phyloP scores from a whole-genome alignment of 2,113 vertebrate genomes.

The Ophthalmolycus amberensis region DNA sequence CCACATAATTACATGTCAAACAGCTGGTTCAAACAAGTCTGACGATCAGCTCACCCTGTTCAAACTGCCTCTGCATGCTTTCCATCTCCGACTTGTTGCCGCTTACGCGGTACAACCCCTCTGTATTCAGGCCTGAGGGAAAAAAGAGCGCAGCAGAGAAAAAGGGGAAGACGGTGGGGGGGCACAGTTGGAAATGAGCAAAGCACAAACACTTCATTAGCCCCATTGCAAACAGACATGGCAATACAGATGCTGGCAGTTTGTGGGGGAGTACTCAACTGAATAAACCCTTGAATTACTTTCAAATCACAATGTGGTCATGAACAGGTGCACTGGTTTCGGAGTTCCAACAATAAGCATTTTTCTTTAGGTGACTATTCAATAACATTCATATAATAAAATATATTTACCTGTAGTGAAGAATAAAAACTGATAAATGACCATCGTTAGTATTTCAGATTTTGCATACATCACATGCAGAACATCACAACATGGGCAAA shows the following conservation, averaged over 20 bases:
- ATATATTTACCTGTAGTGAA: neutral
- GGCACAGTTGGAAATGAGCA: conserved; percentile 52
- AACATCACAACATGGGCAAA: neutral
- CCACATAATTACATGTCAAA: conserved; percentile 62
- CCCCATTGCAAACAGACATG: conserved; percentile 39
- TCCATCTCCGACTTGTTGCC: conserved; percentile 99
- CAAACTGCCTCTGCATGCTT: conserved; percentile 96
- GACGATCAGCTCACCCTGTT: conserved; percentile 88
- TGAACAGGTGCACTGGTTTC: conserved; percentile 10
- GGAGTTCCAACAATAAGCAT: neutral
- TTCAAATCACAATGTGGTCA: conserved; percentile 24
- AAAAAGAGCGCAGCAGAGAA: conserved; percentile 29
- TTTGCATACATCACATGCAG: neutral
- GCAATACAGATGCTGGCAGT: conserved; percentile 43
- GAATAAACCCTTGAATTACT: conserved; percentile 27
- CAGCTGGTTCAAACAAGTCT: conserved; percentile 48
- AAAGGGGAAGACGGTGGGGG: conserved; percentile 16
- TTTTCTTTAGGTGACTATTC: conserved; percentile 7
- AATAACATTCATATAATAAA: neutral
- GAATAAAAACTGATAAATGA: neutral
- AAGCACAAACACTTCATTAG: conserved; percentile 70
- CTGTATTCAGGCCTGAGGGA: conserved; percentile 90
- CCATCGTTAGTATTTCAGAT: neutral
- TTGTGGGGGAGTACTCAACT: conserved; percentile 13
- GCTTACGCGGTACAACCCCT: conserved; percentile 95